These are phyloP conservation scores for Adela reaumurella DNA, from an alignment of 2,888 invertebrate genomes.

Conservation along the genomic window DNA sequence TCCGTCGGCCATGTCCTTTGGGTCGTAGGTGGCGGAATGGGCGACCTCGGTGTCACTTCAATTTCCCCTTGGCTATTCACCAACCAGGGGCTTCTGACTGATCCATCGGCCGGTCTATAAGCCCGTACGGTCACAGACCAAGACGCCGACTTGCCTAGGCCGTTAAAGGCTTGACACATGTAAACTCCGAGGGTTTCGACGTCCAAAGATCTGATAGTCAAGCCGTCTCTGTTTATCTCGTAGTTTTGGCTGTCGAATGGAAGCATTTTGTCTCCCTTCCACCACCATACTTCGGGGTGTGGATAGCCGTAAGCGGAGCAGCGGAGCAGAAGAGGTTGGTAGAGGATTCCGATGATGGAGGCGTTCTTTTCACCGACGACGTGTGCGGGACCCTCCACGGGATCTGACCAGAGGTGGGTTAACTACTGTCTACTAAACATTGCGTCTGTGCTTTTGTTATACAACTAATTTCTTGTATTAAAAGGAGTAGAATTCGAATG, in stretches of 20 bases:
- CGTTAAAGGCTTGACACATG: conserved; percentile 88
- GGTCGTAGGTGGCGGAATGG: conserved; percentile 13
- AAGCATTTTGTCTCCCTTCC: conserved; percentile 72
- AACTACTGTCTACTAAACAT: conserved; percentile 18
- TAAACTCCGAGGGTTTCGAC: conserved; percentile 77
- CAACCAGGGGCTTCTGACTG: conserved; percentile 19
- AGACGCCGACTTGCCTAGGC: conserved; percentile 69
- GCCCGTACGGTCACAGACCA: conserved; percentile 73
- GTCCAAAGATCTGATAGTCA: conserved; percentile 69
- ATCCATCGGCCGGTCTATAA: conserved; percentile 62
- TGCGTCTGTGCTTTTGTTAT: conserved; percentile 17
- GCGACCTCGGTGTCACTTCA: conserved; percentile 13
- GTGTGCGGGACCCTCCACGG: conserved; percentile 53
- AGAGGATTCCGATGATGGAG: conserved; percentile 66
- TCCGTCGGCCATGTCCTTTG: no score
- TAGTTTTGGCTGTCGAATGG: conserved; percentile 66
- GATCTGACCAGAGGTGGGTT: conserved; percentile 46
- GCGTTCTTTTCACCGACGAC: conserved; percentile 66
- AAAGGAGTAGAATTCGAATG: no score
- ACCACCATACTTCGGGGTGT: conserved; percentile 77
- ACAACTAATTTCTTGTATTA: no score
- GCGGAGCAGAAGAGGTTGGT: conserved; percentile 65
- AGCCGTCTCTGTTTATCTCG: conserved; percentile 71
- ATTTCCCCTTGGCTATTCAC: conserved; percentile 16
- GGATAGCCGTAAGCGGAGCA: conserved; percentile 85